Conservation (phyloP, 2,888 invertebrate species). For the Synergus gifuensis region DNA sequence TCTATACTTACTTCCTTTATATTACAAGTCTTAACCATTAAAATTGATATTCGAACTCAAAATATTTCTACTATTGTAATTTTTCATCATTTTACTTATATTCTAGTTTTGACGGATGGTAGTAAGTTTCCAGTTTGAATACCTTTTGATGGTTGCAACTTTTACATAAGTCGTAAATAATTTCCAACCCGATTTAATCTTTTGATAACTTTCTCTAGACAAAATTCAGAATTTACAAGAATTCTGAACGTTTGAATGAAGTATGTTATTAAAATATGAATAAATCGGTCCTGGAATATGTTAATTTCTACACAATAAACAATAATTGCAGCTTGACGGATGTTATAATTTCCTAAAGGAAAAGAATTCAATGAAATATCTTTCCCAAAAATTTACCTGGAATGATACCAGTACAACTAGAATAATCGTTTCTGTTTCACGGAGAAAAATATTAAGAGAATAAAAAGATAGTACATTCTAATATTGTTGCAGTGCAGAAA, state of each 20-base stretch:
- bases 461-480: not conserved
- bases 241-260: not conserved
- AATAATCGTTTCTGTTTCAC: not conserved
- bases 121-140: not conserved
- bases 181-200: not conserved
- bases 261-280: not conserved
- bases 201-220: not conserved
- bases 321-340: constrained; percentile 25
- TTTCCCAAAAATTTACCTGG: not conserved
- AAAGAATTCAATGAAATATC: not conserved
- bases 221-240: not conserved
- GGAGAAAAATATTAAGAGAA: not conserved
- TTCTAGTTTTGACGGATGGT: not conserved
- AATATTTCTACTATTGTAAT: not conserved
- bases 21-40: not conserved
- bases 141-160: not conserved
- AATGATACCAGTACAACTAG: not conserved
- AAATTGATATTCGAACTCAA: not conserved
- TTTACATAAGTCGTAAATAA: constrained; percentile 3
- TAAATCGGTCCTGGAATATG: not conserved
- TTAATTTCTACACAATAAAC: constrained; percentile 1
- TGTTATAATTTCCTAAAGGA: not conserved
- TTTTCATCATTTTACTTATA: not conserved
- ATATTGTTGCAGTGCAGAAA: not conserved
- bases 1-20: constrained; percentile 3